phyloP scores from a whole-genome alignment of 2,797 vertebrate species.

The Cynodonichthys magdalenae region DNA sequence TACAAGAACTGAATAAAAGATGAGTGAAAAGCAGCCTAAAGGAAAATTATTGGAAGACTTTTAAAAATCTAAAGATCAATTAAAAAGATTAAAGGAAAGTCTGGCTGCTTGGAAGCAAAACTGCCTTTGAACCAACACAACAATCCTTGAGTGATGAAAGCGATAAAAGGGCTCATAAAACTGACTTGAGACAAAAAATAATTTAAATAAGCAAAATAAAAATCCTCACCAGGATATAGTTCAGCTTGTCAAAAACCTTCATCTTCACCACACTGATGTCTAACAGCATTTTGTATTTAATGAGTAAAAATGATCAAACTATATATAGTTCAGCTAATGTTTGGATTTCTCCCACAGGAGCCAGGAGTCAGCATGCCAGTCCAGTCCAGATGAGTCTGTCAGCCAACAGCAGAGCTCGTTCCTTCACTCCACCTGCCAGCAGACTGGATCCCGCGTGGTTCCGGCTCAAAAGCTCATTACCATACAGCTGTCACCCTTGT shows the following conservation, averaged over 20 bases:
- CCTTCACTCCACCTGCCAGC: slow-evolving; percentile 54
- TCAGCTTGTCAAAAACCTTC: slow-evolving; percentile 85
- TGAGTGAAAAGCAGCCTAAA: not conserved
- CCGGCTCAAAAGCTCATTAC: slow-evolving; percentile 75
- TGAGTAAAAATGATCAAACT: not conserved
- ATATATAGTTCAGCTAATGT: slow-evolving; percentile 6
- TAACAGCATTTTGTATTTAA: slow-evolving; percentile 63
- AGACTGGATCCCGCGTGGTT: slow-evolving; percentile 17
- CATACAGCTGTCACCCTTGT: slow-evolving; percentile 85
- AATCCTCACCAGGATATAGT: slow-evolving; percentile 83
- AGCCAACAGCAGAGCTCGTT: slow-evolving; percentile 24
- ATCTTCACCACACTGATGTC: slow-evolving; percentile 73
- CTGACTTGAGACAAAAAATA: not conserved
- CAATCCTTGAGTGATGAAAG: not conserved
- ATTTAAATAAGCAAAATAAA: not conserved
- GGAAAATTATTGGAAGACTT: not conserved
- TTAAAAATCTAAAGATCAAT: not conserved
- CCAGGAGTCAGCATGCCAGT: slow-evolving; percentile 5
- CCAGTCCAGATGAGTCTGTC: slow-evolving; percentile 10
- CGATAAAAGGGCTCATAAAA: not conserved
- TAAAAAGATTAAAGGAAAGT: not conserved
- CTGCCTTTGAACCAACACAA: not conserved
- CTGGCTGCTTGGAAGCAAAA: no score
- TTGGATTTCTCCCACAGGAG: not conserved
- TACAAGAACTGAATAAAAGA: no score